Evolutionary conservation across 2,888 invertebrate genomes (phyloP).

Genomic region (Tromatobia lineatoria): DNA sequence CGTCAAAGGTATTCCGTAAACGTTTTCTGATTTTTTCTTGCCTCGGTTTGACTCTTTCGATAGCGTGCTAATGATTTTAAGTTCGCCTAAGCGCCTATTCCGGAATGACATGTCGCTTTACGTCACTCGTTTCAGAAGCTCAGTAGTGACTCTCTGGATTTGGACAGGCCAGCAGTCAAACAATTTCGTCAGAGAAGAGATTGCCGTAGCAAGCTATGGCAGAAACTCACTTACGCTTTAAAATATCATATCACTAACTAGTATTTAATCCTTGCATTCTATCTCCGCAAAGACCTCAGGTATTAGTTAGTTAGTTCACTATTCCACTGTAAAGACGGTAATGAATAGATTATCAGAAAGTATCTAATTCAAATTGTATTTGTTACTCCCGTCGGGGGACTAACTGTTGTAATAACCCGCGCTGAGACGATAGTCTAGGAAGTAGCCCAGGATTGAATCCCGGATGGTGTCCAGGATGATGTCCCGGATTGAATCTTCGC

Average conservation of each 20-base stretch:
- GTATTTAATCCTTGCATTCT: too few species aligned
- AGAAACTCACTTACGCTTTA: not conserved
- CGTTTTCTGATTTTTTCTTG: not conserved
- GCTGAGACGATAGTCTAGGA: too few species aligned
- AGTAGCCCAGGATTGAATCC: too few species aligned
- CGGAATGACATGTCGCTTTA: not conserved
- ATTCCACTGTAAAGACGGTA: not conserved
- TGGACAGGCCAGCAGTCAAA: conserved; percentile 32
- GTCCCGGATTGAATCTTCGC: too few species aligned
- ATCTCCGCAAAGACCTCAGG: too few species aligned
- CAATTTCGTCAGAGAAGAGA: not conserved
- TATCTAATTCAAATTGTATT: conserved; percentile 21
- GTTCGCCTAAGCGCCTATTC: not conserved
- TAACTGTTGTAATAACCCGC: conserved; percentile 1
- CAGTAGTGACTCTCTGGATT: not conserved
- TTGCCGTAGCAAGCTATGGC: conserved; percentile 1
- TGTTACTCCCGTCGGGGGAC: not conserved
- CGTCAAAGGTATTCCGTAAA: conserved; percentile 17
- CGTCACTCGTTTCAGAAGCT: not conserved
- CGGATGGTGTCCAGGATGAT: too few species aligned
- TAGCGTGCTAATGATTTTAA: not conserved
- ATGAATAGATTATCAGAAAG: not conserved
- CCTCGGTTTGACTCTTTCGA: conserved; percentile 18
- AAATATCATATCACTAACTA: too few species aligned
- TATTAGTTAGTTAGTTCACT: too few species aligned